These are phyloP conservation scores for Megalops atlanticus DNA, from an alignment of 2,113 vertebrate genomes.

Conservation along the genomic window DNA sequence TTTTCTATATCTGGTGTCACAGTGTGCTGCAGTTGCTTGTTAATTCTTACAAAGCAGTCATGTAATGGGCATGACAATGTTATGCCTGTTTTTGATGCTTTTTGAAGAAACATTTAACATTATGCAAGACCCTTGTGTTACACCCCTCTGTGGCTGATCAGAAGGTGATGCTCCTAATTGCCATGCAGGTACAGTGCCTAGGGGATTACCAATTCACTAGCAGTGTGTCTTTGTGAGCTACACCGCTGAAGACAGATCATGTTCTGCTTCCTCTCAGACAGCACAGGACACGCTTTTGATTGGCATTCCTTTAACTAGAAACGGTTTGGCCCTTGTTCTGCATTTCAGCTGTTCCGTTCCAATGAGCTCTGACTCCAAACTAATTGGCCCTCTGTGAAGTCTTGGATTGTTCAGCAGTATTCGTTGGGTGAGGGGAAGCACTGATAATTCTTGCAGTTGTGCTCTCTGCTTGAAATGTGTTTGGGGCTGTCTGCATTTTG, in stretches of 20 bases:
- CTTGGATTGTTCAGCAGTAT: constrained; percentile 51
- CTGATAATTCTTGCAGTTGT: constrained; percentile 46
- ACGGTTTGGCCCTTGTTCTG: constrained; percentile 55
- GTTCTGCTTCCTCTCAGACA: constrained; percentile 44
- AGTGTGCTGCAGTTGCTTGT: too few relatives aligned
- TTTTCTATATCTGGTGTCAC: too few relatives aligned
- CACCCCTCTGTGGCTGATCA: neutral
- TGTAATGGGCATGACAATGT: neutral
- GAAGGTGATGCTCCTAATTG: constrained; percentile 17
- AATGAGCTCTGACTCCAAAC: constrained; percentile 60
- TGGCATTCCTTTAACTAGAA: constrained; percentile 58
- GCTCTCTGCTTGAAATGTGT: constrained; percentile 43
- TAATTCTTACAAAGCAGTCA: too few relatives aligned
- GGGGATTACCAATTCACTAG: constrained; percentile 36
- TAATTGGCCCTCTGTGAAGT: constrained; percentile 66
- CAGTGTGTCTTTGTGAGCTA: constrained; percentile 28
- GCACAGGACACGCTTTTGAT: constrained; percentile 50
- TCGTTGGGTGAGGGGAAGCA: constrained; percentile 53
- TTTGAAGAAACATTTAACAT: neutral
- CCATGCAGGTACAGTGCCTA: constrained; percentile 19
- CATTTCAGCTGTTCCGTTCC: constrained; percentile 56
- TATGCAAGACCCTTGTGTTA: neutral
- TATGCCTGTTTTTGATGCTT: neutral
- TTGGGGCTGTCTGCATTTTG: constrained; percentile 19
- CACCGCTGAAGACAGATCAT: constrained; percentile 43